These are phyloP conservation scores for Hydrotaea cyrtoneurina DNA, from an alignment of 2,888 invertebrate genomes.

Conservation along the genomic window DNA sequence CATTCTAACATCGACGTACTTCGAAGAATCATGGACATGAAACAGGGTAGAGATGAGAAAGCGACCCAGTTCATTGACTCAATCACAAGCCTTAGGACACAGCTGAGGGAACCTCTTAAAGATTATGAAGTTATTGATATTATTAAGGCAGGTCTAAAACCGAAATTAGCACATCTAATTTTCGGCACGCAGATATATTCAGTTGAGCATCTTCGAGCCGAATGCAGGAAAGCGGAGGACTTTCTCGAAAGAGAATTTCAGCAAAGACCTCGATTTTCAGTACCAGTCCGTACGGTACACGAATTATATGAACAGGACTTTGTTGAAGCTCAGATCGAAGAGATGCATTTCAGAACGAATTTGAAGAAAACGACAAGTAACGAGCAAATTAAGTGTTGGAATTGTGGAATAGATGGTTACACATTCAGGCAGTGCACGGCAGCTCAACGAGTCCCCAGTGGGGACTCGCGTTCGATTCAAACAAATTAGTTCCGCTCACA, in stretches of 20 bases:
- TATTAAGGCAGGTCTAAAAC: background rate
- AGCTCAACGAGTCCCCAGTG: background rate
- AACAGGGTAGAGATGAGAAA: conserved; percentile 9
- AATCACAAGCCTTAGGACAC: background rate
- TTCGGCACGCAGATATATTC: background rate
- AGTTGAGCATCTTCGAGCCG: conserved; percentile 1
- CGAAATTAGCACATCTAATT: conserved; percentile 11
- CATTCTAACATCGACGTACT: conserved; percentile 18
- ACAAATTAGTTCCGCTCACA: no score
- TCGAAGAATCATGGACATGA: conserved; percentile 8
- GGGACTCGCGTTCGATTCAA: no score
- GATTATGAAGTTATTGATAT: conserved; percentile 32
- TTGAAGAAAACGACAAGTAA: background rate
- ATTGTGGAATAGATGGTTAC: conserved; percentile 27
- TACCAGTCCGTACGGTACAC: background rate
- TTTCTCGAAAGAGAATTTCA: background rate
- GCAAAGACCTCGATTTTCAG: background rate
- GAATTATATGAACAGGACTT: background rate
- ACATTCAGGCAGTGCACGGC: conserved; percentile 11
- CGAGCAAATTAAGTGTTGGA: conserved; percentile 20
- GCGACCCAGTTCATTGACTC: background rate
- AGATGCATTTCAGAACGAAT: background rate
- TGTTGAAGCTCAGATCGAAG: background rate
- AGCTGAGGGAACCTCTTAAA: conserved; percentile 1
- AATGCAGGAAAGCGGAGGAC: background rate